Evolutionary conservation across 2,797 vertebrate species (phyloP), one percentile per base, ranked within the genome.

Genomic region (Leucoraja ocellata): DNA sequence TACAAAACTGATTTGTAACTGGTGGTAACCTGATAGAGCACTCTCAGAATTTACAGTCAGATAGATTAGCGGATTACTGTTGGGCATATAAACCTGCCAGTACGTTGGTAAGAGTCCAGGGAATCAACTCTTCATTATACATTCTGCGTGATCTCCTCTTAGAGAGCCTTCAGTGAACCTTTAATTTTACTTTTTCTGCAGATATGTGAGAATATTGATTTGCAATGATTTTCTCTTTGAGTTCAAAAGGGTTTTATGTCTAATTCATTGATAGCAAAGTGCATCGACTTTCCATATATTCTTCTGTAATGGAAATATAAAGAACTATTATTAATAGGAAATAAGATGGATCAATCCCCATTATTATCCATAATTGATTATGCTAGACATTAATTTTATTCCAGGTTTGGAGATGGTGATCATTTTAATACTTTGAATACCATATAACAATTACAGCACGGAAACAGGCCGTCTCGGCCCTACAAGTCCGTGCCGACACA

Each of bases 61-160:
- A 8, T 86, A 63, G 58, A 86, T 86, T 86, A 14, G 14, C 54
- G n/a, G n/a, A 54, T 86, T 28, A n/a, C 58, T 14, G 13, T 14
- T n/a, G 83, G 58, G 58, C 83, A 86, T 86, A 63, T 86, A 63
- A 86, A 86, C 58, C 83, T 86, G 83, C 16, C 83, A 32, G 63
- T 65, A 25, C 4, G 6, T 73, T 73, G 71, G 71, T 73, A 32
- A 1, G 77, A 11, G n/a, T 36, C n/a, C 8, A 78, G 77, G 1
- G 77, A 32, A 78, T 78, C 32, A 32, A 32, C 77, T n/a, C 3
- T 11, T 16, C 77, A 32, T 36, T 36, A 16, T 78, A 36, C 32
- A 78, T 78, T 32, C 77, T 14, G 77, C 5, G 14, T 78, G n/a
- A 36, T 78, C 32, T 78, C 10, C 76, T 16, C 5, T 78, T 36